Conservation (phyloP, 2,888 invertebrate species). For the Zaprionus lineosus region DNA sequence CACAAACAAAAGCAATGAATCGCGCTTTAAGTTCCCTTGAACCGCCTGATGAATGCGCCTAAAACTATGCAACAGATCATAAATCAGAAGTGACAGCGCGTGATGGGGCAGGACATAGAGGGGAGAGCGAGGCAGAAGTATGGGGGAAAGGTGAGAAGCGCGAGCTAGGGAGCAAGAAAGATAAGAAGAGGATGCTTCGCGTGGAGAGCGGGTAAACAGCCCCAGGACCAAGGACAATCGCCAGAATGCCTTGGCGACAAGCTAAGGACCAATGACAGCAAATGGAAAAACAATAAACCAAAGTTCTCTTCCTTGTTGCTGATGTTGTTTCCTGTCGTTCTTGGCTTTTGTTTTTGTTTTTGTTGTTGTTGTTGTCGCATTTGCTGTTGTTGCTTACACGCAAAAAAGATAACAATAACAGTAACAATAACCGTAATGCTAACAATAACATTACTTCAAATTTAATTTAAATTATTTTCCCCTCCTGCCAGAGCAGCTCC, state of each 20-base stretch:
- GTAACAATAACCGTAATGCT: constrained; percentile 51
- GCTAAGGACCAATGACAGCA: constrained; percentile 32
- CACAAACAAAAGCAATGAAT: constrained; percentile 40
- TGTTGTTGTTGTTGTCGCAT: constrained; percentile 1
- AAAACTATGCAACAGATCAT: constrained; percentile 78
- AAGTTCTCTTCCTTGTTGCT: constrained; percentile 20
- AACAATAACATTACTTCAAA: constrained; percentile 78
- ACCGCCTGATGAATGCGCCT: constrained; percentile 63
- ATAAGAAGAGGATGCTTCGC: no score
- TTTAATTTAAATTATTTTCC: constrained; percentile 77
- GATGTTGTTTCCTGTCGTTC: no score
- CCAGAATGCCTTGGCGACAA: neutral
- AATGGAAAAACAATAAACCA: constrained; percentile 76
- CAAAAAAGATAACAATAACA: constrained; percentile 46
- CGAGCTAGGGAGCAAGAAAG: no score
- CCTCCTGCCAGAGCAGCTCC: neutral
- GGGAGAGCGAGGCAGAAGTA: neutral
- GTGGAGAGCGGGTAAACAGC: no score
- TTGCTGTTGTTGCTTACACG: constrained; percentile 27
- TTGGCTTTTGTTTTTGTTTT: constrained; percentile 4
- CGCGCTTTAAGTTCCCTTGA: constrained; percentile 39
- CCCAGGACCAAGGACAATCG: neutral
- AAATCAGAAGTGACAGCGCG: constrained; percentile 54
- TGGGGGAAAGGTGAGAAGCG: neutral
- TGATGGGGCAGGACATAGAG: neutral